These are phyloP conservation scores for Dolichoris vasculosae DNA, from an alignment of 1,140 invertebrate genomes.

Conservation along the genomic window DNA sequence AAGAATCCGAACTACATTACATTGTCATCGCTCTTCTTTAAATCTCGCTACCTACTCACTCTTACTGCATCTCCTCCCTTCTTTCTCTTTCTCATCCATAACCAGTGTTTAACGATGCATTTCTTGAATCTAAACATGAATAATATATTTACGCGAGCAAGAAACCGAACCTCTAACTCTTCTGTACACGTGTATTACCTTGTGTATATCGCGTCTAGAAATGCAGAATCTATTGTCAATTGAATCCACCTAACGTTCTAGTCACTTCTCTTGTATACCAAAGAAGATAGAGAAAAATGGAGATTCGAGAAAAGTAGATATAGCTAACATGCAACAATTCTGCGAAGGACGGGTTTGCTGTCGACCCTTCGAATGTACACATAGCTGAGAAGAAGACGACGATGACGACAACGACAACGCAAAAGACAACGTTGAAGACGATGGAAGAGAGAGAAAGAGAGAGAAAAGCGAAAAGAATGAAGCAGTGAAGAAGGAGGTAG, in stretches of 20 bases:
- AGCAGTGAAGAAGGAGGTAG: background rate
- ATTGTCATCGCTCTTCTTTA: slow-evolving; percentile 49
- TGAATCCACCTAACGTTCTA: slow-evolving; percentile 13
- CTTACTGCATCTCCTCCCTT: background rate
- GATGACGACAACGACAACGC: background rate
- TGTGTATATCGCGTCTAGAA: slow-evolving; percentile 45
- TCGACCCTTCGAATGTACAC: background rate
- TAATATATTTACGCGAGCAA: too few relatives aligned
- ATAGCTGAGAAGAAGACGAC: too few relatives aligned
- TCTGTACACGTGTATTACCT: slow-evolving; percentile 7
- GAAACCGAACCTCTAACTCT: background rate
- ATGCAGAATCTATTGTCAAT: slow-evolving; percentile 49
- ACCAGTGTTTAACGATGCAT: slow-evolving; percentile 34
- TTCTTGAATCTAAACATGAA: slow-evolving; percentile 23
- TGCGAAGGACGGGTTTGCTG: slow-evolving; percentile 33
- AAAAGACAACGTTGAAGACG: background rate
- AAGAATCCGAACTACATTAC: slow-evolving; percentile 38
- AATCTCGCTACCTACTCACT: slow-evolving; percentile 15
- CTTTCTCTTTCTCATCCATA: background rate
- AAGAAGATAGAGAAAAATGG: background rate
- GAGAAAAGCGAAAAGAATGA: background rate
- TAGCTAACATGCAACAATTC: slow-evolving; percentile 31
- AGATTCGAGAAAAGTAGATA: background rate
- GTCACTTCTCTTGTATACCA: too few relatives aligned
- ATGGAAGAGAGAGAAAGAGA: too few relatives aligned